Conservation (phyloP, 1,140 invertebrate species). For the Nixonia krombeini region DNA sequence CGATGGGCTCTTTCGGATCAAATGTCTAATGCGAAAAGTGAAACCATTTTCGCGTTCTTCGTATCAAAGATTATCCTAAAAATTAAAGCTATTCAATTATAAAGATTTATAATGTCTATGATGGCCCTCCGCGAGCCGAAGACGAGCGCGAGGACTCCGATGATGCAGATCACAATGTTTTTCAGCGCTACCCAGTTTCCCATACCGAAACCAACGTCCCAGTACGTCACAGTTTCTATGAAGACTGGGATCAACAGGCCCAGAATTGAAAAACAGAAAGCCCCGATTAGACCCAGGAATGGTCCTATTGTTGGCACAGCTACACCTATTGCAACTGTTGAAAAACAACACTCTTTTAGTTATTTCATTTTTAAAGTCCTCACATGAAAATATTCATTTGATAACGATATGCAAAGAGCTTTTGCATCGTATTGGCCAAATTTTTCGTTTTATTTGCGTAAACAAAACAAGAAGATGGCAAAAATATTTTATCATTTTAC, state of each 20-base stretch:
- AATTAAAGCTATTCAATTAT: no score
- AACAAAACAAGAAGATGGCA: background rate
- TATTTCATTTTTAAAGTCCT: no score
- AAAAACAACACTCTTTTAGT: conserved; percentile 3
- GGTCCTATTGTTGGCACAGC: conserved; percentile 90
- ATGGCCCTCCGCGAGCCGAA: conserved; percentile 86
- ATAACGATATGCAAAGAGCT: no score
- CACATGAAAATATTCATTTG: no score
- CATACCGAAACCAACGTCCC: conserved; percentile 81
- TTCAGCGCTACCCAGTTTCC: conserved; percentile 83
- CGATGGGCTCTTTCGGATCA: no score
- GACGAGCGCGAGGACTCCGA: conserved; percentile 82
- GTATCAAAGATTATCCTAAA: no score
- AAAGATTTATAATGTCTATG: conserved; percentile 80
- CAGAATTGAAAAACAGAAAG: conserved; percentile 93
- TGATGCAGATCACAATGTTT: conserved; percentile 80
- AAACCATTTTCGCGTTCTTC: no score
- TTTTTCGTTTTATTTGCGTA: background rate
- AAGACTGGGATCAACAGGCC: conserved; percentile 92
- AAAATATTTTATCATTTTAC: conserved; percentile 62
- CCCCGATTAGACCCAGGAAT: conserved; percentile 94
- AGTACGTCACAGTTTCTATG: conserved; percentile 87
- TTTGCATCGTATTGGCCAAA: no score
- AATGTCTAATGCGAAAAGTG: no score
- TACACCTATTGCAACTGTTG: conserved; percentile 84